Evolutionary conservation across 2,797 vertebrate genomes (phyloP).

Genomic region (Dicrostonyx torquatus): DNA sequence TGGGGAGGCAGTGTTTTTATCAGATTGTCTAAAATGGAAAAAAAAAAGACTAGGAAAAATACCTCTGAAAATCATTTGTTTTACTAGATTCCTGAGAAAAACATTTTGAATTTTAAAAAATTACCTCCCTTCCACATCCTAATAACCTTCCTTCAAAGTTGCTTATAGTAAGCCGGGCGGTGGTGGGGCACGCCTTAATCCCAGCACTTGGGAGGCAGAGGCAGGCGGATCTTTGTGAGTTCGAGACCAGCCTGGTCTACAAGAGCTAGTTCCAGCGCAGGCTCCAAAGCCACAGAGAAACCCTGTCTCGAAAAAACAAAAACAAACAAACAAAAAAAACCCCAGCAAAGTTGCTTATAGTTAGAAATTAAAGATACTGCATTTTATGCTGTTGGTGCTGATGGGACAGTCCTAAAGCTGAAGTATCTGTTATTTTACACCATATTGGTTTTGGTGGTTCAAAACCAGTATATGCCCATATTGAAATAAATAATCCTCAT

Average conservation of each 20-base stretch:
- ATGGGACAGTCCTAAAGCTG: slow-evolving; percentile 9
- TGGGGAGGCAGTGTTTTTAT: neutral
- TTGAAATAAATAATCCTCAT: slow-evolving; percentile 49
- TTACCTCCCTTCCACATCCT: slow-evolving; percentile 69
- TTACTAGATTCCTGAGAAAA: slow-evolving; percentile 66
- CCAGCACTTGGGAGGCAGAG: no score
- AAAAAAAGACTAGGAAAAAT: slow-evolving; percentile 9
- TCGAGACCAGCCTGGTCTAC: no score
- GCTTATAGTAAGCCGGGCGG: slow-evolving; percentile 33
- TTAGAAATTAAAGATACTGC: slow-evolving; percentile 48
- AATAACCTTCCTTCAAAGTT: slow-evolving; percentile 68
- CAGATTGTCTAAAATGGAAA: slow-evolving; percentile 55
- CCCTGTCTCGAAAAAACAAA: no score
- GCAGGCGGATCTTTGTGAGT: no score
- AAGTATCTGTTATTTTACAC: slow-evolving; percentile 63
- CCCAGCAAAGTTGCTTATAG: slow-evolving; percentile 68
- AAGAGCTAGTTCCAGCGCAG: no score
- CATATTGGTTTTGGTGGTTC: slow-evolving; percentile 57
- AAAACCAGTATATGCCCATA: slow-evolving; percentile 57
- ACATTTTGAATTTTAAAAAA: slow-evolving; percentile 43
- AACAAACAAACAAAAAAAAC: no score
- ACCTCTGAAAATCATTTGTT: slow-evolving; percentile 61
- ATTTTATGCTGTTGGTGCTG: slow-evolving; percentile 49
- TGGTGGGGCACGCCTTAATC: no score
- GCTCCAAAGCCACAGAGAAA: no score